Conservation (phyloP, 2,888 invertebrate species). For the Hemaris fuciformis region DNA sequence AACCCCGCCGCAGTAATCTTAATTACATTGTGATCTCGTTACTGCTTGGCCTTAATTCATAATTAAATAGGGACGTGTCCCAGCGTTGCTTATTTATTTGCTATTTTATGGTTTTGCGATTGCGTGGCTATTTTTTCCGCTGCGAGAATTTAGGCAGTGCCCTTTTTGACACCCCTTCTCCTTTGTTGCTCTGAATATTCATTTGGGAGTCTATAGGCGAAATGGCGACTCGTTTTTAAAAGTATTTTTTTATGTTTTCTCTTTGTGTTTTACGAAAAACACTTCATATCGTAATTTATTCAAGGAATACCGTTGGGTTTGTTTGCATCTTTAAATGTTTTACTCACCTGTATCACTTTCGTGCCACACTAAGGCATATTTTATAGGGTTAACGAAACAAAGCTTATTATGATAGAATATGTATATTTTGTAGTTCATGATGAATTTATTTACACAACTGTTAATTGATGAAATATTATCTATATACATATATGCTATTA, state of each 20-base stretch:
- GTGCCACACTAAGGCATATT: too few relatives aligned
- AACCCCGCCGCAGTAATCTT: conserved; percentile 77
- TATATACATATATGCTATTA: too few relatives aligned
- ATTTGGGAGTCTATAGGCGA: conserved; percentile 72
- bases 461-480: too few relatives aligned
- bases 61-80: conserved; percentile 78
- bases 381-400: too few relatives aligned
- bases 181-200: conserved; percentile 75
- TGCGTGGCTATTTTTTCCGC: conserved; percentile 53
- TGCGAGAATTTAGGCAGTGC: conserved; percentile 59
- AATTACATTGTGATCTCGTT: conserved; percentile 80
- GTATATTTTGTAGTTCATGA: background rate
- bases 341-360: background rate
- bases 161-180: conserved; percentile 69
- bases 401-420: background rate
- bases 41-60: conserved; percentile 77
- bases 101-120: conserved; percentile 74
- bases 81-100: conserved; percentile 73
- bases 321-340: background rate
- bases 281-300: background rate
- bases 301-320: background rate
- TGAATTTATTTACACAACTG: too few relatives aligned
- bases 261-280: conserved; percentile 41
- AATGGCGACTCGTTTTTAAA: conserved; percentile 70
- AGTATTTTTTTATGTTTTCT: conserved; percentile 62